Evolutionary conservation across 1,140 invertebrate species (phyloP), one percentile per base, ranked within the genome.

Genomic region (Drosophila virilis): DNA sequence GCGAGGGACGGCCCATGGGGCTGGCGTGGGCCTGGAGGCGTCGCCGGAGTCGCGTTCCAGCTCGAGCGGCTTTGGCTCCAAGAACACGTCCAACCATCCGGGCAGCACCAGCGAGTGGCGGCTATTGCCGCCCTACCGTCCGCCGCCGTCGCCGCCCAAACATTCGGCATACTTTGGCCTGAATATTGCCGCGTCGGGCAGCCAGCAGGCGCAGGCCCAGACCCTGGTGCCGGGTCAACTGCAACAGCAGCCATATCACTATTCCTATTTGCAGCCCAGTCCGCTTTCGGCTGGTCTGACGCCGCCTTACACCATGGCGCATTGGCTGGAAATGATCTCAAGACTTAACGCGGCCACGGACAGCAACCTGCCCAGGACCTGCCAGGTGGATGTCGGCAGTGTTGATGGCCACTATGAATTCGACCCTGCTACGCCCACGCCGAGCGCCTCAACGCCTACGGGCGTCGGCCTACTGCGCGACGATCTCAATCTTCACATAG

Each of bases 381-480:
- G 94, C 71, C 93, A 94, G 6, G 92, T 96, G 9, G 97, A 98
- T 92, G 95, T 96, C 59, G 95, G 96, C 67, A 98, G 97, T 81
- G 97, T 98, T 43, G 98, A 98, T 92, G 97, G 97, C 50, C 98
- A 98, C 92, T 99, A 98, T 93, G 98, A 98, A 93, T 98, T 98
- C 93, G 96, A 96, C 17, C 96, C 96, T 8, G 96, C 96, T n/a
- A 95, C 95, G 32, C 95, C 95, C 1, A 95, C 95, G 13, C 94
- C 94, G 0, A 95, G 95, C 2, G 94, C 94, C 38, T 93, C 94
- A 2, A 95, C 95, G 42, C 94, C 94, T 3, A 94, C 94, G 50
- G 77, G 74, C 10, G 51, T 78, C 13, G 92, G 94, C 38, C 92
- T 94, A 43, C 92, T 95, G n/a, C 79, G 91, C 54, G 91, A 92